Evolutionary conservation across 2,797 vertebrate genomes (phyloP).

Genomic region (Pseudocheirus occidentalis): DNA sequence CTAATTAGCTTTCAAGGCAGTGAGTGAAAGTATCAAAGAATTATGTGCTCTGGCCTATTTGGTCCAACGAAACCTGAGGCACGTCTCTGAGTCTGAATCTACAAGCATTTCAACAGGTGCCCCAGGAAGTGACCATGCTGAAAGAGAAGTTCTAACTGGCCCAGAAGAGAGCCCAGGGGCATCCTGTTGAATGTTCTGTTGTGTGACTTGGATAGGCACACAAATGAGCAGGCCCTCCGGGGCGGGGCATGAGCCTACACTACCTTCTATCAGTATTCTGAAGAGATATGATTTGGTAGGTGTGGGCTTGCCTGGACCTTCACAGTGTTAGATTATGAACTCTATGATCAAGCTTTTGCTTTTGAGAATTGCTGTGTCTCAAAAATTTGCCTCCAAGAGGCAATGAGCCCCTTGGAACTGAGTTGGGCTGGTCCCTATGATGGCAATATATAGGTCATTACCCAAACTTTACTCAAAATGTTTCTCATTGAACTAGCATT

Average conservation of each 20-base stretch:
- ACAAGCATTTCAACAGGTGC: not conserved
- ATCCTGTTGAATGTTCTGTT: not conserved
- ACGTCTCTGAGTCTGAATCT: not conserved
- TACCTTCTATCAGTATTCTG: not conserved
- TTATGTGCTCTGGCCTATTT: not conserved
- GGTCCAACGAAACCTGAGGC: not conserved
- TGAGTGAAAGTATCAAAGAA: not conserved
- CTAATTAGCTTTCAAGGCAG: slow-evolving; percentile 9
- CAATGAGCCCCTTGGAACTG: not conserved
- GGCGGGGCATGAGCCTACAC: fast-evolving
- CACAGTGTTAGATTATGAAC: not conserved
- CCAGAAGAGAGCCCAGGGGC: not conserved
- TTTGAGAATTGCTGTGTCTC: not conserved
- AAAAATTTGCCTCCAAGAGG: not conserved
- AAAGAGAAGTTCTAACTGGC: not conserved
- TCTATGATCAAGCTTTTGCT: not conserved
- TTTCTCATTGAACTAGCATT: not conserved
- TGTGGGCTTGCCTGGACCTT: not conserved
- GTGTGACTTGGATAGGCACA: not conserved
- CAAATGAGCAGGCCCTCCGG: not conserved
- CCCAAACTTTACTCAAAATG: not conserved
- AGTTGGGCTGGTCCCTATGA: not conserved
- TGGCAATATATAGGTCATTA: not conserved
- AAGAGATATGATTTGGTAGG: not conserved
- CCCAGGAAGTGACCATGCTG: not conserved